phyloP scores from a whole-genome alignment of 1,140 invertebrate genomes.

The Tigriopus japonicus region DNA sequence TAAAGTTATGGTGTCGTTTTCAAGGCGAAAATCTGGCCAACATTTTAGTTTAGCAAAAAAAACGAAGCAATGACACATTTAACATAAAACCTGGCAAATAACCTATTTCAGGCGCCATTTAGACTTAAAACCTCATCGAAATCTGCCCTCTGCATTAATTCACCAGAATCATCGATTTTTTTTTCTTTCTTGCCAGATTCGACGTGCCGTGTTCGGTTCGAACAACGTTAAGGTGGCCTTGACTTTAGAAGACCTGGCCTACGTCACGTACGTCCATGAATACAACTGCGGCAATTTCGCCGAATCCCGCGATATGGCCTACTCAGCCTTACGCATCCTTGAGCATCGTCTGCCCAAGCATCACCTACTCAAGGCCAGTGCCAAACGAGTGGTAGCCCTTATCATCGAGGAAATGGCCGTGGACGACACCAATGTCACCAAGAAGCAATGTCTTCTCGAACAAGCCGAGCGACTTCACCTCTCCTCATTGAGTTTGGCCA shows the following conservation, averaged over 20 bases:
- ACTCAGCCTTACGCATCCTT: constrained; percentile 61
- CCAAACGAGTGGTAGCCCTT: constrained; percentile 71
- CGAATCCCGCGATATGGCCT: constrained; percentile 43
- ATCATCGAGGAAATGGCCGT: constrained; percentile 82
- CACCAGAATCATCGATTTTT: too few relatives aligned
- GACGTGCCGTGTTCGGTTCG: constrained; percentile 54
- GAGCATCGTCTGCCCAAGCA: constrained; percentile 51
- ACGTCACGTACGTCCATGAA: constrained; percentile 73
- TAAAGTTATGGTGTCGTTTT: too few relatives aligned
- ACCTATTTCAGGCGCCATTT: too few relatives aligned
- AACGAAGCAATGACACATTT: too few relatives aligned
- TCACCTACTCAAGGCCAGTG: constrained; percentile 64
- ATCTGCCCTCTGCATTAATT: too few relatives aligned
- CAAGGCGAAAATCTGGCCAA: too few relatives aligned
- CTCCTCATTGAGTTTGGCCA: not conserved
- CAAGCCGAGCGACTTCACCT: constrained; percentile 2
- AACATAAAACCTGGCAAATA: too few relatives aligned
- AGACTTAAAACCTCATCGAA: too few relatives aligned
- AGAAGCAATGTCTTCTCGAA: not conserved
- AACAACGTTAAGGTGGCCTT: constrained; percentile 66
- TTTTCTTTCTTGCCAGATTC: constrained; percentile 50
- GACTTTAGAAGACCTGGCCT: constrained; percentile 71
- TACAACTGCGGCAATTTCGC: constrained; percentile 69
- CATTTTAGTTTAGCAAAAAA: too few relatives aligned
- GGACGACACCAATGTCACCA: constrained; percentile 36